phyloP scores from a whole-genome alignment of 2,888 invertebrate genomes.

The Plebejus melissa region DNA sequence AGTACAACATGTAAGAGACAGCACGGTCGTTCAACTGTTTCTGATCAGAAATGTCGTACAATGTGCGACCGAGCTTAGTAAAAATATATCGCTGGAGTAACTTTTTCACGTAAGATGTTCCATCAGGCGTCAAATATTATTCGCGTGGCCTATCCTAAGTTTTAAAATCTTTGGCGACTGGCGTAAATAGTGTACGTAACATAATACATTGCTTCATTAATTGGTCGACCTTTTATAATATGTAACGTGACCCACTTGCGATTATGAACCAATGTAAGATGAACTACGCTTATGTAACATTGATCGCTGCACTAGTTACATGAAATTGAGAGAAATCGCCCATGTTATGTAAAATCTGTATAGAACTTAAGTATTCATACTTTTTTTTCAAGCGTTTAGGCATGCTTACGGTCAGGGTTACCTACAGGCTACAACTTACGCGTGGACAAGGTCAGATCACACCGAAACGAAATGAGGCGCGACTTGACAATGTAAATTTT shows the following conservation, averaged over 20 bases:
- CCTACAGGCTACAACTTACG: not conserved
- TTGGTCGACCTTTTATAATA: conserved; percentile 22
- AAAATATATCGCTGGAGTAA: too few relatives aligned
- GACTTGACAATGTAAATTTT: too few relatives aligned
- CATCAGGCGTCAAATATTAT: too few relatives aligned
- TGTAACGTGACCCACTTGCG: conserved; percentile 12
- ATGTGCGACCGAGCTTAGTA: too few relatives aligned
- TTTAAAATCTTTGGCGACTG: not conserved
- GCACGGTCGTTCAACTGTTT: too few relatives aligned
- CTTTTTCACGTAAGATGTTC: too few relatives aligned
- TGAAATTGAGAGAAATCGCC: not conserved
- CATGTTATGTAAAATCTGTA: not conserved
- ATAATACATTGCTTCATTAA: conserved; percentile 1
- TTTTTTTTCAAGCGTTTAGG: not conserved
- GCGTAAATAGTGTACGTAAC: not conserved
- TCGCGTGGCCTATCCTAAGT: not conserved
- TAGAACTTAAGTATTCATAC: not conserved
- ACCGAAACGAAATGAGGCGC: not conserved
- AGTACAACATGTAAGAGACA: too few relatives aligned
- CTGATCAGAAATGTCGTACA: too few relatives aligned
- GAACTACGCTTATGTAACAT: not conserved
- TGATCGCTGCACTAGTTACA: not conserved
- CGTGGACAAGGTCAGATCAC: not conserved
- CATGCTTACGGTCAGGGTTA: not conserved
- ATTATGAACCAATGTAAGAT: conserved; percentile 19